A percentile compares a stretch with the other conserved stretches of the same genome.
Conservation (phyloP, 2,888 invertebrate species). For the Habrosyne pyritoides region DNA sequence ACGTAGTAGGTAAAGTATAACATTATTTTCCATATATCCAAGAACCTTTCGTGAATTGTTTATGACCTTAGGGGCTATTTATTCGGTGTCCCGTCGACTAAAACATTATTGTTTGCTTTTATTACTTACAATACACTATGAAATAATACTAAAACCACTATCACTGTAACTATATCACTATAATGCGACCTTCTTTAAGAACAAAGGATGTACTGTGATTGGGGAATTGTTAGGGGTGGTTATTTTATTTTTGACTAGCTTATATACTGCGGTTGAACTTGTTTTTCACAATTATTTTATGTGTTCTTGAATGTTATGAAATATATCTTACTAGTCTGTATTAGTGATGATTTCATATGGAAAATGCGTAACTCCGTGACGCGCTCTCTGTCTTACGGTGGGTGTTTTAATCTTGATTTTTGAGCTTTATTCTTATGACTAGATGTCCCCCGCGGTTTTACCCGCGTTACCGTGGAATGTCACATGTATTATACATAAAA, state of each 20-base stretch:
- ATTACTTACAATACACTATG: constrained; percentile 27
- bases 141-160: constrained; percentile 36
- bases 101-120: constrained; percentile 39
- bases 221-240: constrained; percentile 7
- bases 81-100: constrained; percentile 31
- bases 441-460: too few relatives aligned
- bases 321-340: too few relatives aligned
- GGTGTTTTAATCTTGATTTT: too few relatives aligned
- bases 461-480: too few relatives aligned
- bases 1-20: constrained; percentile 5
- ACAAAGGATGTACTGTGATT: constrained; percentile 29
- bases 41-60: constrained; percentile 51
- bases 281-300: neutral
- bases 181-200: constrained; percentile 11
- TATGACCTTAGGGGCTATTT: constrained; percentile 50
- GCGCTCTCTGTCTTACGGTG: too few relatives aligned
- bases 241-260: neutral
- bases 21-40: constrained; percentile 11
- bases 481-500: too few relatives aligned
- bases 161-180: constrained; percentile 45
- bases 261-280: neutral
- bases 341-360: too few relatives aligned
- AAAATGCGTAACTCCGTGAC: too few relatives aligned
- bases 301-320: too few relatives aligned
- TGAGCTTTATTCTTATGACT: too few relatives aligned